Evolutionary conservation across 2,888 invertebrate species (phyloP).

Genomic region (Drosophila atripex): DNA sequence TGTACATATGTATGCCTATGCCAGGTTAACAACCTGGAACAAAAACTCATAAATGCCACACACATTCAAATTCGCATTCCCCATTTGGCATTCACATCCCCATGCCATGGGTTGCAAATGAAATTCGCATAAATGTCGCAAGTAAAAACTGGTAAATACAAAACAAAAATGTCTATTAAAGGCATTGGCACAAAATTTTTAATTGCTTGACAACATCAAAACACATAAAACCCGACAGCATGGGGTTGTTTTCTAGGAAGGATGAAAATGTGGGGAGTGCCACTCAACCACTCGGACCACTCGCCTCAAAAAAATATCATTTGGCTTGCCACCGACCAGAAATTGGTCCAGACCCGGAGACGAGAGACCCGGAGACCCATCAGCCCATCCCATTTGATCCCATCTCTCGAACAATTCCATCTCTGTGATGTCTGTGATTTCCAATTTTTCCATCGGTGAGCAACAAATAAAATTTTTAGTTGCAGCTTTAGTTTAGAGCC

Average conservation of each 20-base stretch:
- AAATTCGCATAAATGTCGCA: conserved; percentile 53
- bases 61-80: conserved; percentile 31
- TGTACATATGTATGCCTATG: not conserved
- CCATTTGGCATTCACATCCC: conserved; percentile 19
- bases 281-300: conserved; percentile 36
- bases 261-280: conserved; percentile 23
- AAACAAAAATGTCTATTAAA: conserved; percentile 55
- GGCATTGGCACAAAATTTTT: conserved; percentile 65
- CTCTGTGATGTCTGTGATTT: conserved; percentile 38
- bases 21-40: conserved; percentile 1
- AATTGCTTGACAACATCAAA: conserved; percentile 70
- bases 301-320: conserved; percentile 62
- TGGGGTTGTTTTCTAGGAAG: conserved; percentile 3
- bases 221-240: conserved; percentile 42
- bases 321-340: conserved; percentile 61
- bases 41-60: conserved; percentile 53
- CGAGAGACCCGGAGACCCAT: conserved; percentile 7
- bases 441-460: conserved; percentile 5
- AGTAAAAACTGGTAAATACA: conserved; percentile 53
- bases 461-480: conserved; percentile 35
- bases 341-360: conserved; percentile 54
- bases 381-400: conserved; percentile 2
- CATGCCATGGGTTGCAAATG: conserved; percentile 37
- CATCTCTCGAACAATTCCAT: conserved; percentile 27
- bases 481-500: conserved; percentile 30